Evolutionary conservation across 2,888 invertebrate species (phyloP), one percentile per base, ranked within the genome.

Genomic region (Sphinx pinastri): DNA sequence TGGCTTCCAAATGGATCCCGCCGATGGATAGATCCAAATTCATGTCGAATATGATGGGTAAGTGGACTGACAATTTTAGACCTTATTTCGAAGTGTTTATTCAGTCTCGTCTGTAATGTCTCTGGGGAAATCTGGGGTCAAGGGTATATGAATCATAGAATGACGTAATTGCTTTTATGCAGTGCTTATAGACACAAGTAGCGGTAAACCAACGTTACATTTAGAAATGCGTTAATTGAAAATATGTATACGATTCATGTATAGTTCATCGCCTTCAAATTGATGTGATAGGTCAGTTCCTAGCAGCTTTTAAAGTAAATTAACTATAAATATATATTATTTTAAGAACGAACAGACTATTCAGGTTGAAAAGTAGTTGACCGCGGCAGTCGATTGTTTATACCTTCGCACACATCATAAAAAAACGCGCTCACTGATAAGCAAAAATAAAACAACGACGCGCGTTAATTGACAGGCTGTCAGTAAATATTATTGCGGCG

Each of bases 1-100:
- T 99, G 95, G 98, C 98, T 55, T 97, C 98, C 10, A 96, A 97
- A 75, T 99, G 99, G 99, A 97, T 99, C 72, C 99, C 99, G 10
- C 98, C 98, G 13, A 95, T 97, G 95, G 99, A 99, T 86, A 95
- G 99, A 76, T 98, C 98, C 59, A 98, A 98, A 88, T 97, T 99
- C 88, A 97, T 98, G 88, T 97, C 98, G 11, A 97, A 98, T 82
- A 97, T 98, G 97, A 97, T 98, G 97, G 97, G 97, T 97, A 88
- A 94, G 94, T 91, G 14, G 2, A 55, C 14, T 14, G 2, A 51
- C 11, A 14, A 38, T 68, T 19, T 14, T 38, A 25, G 19, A 45
- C 38, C 38, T n/a, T 16, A 52, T 69, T 51, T 16, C 14, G 14
- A 51, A 49, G n/a, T 68, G 16, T 51, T 49, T 25, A 4, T 7